Percentiles rank a stretch among this genome's conserved stretches.
Evolutionary conservation across 2,113 vertebrate species (phyloP).

Genomic region (Gallinago undulata): DNA sequence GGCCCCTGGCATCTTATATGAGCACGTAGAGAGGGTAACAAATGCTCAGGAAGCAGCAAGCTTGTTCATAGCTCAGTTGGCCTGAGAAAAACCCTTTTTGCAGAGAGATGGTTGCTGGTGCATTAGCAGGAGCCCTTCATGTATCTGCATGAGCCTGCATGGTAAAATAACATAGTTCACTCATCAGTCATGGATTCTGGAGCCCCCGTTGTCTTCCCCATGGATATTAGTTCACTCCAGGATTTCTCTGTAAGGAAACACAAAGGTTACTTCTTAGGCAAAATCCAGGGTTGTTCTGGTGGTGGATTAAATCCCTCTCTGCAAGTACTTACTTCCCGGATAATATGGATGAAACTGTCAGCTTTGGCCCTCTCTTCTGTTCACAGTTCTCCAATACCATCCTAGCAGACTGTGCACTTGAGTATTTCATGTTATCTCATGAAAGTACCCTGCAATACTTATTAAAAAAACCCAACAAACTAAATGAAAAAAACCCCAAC

Average conservation of each 20-base stretch:
- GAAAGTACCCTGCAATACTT: background rate
- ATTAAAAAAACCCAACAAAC: background rate
- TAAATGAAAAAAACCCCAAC: background rate
- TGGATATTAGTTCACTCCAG: background rate
- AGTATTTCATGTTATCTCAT: background rate
- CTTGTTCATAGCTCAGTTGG: background rate
- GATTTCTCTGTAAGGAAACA: background rate
- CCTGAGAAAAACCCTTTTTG: background rate
- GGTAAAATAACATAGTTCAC: accelerated
- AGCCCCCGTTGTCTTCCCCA: accelerated
- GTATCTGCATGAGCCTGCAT: accelerated
- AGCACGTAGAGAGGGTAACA: background rate
- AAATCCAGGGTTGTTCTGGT: background rate
- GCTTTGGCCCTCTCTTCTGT: background rate
- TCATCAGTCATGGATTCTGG: background rate
- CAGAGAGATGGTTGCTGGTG: background rate
- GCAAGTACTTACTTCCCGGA: background rate
- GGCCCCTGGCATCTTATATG: background rate
- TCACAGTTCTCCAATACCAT: background rate
- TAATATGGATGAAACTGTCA: background rate
- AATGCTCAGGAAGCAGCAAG: background rate
- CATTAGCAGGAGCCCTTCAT: background rate
- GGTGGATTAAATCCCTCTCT: background rate
- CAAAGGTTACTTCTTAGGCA: background rate
- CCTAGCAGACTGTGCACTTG: background rate